A percentile compares a stretch with the other conserved stretches of the same genome.
These are phyloP conservation scores for Polydrusus cervinus DNA, from an alignment of 2,888 invertebrate species.

Conservation along the genomic window DNA sequence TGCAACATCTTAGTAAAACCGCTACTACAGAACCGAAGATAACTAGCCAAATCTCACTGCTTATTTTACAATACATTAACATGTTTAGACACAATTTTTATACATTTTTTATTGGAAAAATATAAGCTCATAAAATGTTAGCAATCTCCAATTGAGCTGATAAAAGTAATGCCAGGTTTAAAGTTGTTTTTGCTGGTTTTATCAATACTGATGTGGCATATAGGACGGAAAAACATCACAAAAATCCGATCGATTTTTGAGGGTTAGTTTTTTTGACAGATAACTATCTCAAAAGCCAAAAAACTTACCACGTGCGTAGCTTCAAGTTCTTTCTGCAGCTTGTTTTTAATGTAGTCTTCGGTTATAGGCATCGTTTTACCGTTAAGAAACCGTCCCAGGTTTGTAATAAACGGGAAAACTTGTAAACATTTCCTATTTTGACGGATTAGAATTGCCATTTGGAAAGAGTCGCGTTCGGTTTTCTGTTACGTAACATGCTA, in stretches of 20 bases:
- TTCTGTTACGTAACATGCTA: slow-evolving; percentile 22
- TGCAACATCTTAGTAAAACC: slow-evolving; percentile 81
- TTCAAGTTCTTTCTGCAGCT: slow-evolving; percentile 79
- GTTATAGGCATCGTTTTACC: slow-evolving; percentile 75
- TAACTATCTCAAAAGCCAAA: slow-evolving; percentile 30
- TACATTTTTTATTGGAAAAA: slow-evolving; percentile 8
- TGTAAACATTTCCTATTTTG: slow-evolving; percentile 48
- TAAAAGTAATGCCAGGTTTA: neutral
- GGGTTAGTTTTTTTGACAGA: slow-evolving; percentile 59
- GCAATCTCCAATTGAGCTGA: neutral
- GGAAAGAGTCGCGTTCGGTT: neutral
- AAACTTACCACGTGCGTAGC: slow-evolving; percentile 82
- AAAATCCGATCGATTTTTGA: slow-evolving; percentile 44
- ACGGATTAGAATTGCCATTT: slow-evolving; percentile 52
- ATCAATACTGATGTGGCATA: slow-evolving; percentile 56
- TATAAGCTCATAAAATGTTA: neutral
- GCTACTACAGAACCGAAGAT: slow-evolving; percentile 75
- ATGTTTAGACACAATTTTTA: slow-evolving; percentile 19
- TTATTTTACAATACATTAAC: slow-evolving; percentile 62
- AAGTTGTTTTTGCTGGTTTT: slow-evolving; percentile 26
- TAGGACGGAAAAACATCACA: slow-evolving; percentile 42
- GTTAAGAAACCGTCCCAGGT: slow-evolving; percentile 45
- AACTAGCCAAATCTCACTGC: slow-evolving; percentile 66
- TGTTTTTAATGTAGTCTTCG: slow-evolving; percentile 79
- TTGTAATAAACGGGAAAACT: slow-evolving; percentile 34